phyloP scores from a whole-genome alignment of 92 coral and sea anemone genomes.

The Parazoanthus atlanticus region DNA sequence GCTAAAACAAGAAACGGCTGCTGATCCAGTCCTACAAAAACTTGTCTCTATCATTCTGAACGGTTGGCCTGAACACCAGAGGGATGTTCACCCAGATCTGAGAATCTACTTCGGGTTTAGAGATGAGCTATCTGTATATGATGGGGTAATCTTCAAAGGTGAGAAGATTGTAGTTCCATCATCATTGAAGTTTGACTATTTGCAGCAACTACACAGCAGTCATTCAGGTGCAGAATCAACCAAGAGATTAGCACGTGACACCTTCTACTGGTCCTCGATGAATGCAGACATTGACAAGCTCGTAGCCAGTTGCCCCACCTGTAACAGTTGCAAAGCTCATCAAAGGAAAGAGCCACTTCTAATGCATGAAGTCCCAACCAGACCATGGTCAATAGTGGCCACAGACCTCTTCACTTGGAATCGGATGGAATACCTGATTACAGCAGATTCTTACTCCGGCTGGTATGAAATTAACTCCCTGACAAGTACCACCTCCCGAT shows the following conservation, averaged over 20 bases:
- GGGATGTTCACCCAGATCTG: slow-evolving; percentile 20
- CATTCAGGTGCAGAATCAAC: slow-evolving; percentile 35
- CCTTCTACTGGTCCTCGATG: not conserved
- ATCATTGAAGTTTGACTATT: not conserved
- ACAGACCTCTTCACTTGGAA: slow-evolving; percentile 39
- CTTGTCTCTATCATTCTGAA: not conserved
- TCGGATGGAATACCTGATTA: slow-evolving; percentile 4
- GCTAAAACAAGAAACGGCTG: slow-evolving; percentile 30
- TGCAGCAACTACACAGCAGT: slow-evolving; percentile 33
- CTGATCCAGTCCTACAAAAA: no score
- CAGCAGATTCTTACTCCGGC: slow-evolving; percentile 44
- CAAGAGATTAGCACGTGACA: slow-evolving; percentile 21
- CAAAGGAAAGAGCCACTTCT: slow-evolving; percentile 39
- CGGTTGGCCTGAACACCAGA: slow-evolving; percentile 19
- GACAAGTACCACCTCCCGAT: not conserved
- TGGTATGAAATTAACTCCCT: slow-evolving; percentile 43
- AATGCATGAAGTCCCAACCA: slow-evolving; percentile 44
- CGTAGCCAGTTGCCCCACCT: not conserved
- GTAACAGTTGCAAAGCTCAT: slow-evolving; percentile 10
- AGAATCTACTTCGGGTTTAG: slow-evolving; percentile 14
- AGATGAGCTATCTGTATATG: slow-evolving; percentile 24
- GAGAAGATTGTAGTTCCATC: slow-evolving; percentile 16
- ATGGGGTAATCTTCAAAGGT: slow-evolving; percentile 37
- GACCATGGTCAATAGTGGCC: slow-evolving; percentile 45
- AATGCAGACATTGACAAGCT: not conserved